Conservation (phyloP, 2,113 vertebrate species). For the Guaruba guarouba region DNA sequence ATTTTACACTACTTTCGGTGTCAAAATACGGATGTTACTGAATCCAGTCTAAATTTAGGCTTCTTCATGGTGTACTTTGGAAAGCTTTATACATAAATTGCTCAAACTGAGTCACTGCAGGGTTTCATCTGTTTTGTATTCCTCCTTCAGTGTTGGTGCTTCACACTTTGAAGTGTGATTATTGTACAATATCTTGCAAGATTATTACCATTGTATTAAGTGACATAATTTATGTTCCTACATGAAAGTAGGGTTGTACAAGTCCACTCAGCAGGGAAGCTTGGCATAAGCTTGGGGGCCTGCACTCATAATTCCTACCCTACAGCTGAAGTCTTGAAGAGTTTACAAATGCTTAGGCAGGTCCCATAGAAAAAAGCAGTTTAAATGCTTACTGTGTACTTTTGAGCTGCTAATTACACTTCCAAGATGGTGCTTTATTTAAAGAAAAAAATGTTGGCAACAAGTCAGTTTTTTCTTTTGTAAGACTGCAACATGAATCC, state of each 20-base stretch:
- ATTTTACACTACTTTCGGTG: neutral
- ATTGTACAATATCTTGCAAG: neutral
- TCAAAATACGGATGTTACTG: neutral
- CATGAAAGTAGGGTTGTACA: neutral
- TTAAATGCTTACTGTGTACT: slow-evolving; percentile 26
- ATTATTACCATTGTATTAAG: slow-evolving; percentile 20
- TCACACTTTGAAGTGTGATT: slow-evolving; percentile 20
- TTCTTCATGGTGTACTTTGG: neutral
- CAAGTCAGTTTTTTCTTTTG: slow-evolving; percentile 12
- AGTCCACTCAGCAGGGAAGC: neutral
- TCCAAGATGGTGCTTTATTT: slow-evolving; percentile 31
- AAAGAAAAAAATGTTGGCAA: slow-evolving; percentile 7
- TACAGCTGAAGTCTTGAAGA: neutral
- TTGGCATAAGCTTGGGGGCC: neutral
- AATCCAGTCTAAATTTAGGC: slow-evolving; percentile 30
- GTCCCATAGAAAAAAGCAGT: slow-evolving; percentile 22
- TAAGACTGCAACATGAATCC: slow-evolving; percentile 17
- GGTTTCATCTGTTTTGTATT: slow-evolving; percentile 20
- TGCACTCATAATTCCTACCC: neutral
- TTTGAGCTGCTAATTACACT: slow-evolving; percentile 42
- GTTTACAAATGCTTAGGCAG: slow-evolving; percentile 22
- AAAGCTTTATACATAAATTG: neutral
- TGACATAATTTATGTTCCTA: neutral
- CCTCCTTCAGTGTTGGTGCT: neutral
- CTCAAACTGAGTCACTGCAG: slow-evolving; percentile 14